phyloP scores from a whole-genome alignment of 2,888 invertebrate genomes.

The Bembecia ichneumoniformis region DNA sequence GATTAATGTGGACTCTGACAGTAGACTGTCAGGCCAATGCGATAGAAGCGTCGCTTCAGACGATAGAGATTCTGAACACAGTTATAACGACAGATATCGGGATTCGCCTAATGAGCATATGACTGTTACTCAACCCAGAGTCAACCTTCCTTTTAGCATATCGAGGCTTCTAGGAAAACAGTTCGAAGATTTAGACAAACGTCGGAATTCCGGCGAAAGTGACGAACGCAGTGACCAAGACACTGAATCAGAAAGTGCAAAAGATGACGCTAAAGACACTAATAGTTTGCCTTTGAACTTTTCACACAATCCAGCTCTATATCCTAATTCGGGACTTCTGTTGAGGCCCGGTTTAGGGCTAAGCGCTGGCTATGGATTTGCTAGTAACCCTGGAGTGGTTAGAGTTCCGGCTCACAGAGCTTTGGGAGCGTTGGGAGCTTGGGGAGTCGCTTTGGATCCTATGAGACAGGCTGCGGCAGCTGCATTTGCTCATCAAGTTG shows the following conservation, averaged over 20 bases:
- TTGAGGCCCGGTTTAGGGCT: conserved; percentile 60
- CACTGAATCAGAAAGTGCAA: conserved; percentile 66
- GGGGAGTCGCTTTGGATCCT: conserved; percentile 75
- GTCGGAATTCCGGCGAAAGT: conserved; percentile 64
- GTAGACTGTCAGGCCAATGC: conserved; percentile 69
- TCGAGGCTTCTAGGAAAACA: conserved; percentile 84
- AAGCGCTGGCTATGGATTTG: conserved; percentile 69
- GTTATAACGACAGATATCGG: conserved; percentile 58
- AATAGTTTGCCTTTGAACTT: conserved; percentile 50
- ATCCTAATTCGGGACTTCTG: conserved; percentile 51
- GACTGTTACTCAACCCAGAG: conserved; percentile 65
- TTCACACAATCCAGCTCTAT: conserved; percentile 53
- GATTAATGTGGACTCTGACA: conserved; percentile 78
- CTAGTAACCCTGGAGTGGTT: conserved; percentile 81
- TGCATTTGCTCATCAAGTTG: conserved; percentile 85
- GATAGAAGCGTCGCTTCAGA: conserved; percentile 71
- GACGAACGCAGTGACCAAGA: conserved; percentile 65
- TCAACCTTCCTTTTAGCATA: conserved; percentile 84
- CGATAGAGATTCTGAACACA: conserved; percentile 69
- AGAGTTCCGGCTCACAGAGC: conserved; percentile 85
- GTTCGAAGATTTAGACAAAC: conserved; percentile 75
- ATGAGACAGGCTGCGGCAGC: conserved; percentile 78
- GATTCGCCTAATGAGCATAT: conserved; percentile 67
- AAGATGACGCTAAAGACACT: conserved; percentile 53
- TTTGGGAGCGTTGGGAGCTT: conserved; percentile 65